Evolutionary conservation across 1,140 invertebrate genomes (phyloP).

Genomic region (Solenopsis invicta): DNA sequence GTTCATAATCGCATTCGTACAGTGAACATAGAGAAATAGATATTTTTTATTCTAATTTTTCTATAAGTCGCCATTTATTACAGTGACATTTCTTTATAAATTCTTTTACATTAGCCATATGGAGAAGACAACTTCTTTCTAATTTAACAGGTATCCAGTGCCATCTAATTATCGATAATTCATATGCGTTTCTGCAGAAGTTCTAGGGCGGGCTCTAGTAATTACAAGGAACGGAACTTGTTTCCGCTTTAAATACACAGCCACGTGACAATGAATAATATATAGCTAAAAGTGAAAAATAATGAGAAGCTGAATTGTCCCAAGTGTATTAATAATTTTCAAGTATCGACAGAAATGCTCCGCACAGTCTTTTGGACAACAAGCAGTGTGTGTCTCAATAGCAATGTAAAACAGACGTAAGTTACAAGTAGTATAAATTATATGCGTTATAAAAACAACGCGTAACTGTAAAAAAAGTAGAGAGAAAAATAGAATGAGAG

Average conservation of each 20-base stretch:
- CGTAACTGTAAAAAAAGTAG: too few species aligned
- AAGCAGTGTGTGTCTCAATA: not conserved
- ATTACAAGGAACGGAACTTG: not conserved
- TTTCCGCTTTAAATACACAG: not conserved
- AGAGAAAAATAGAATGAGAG: too few species aligned
- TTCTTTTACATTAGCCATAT: not conserved
- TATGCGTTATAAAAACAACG: too few species aligned
- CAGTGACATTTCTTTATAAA: not conserved
- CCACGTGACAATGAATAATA: not conserved
- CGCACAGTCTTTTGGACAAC: not conserved
- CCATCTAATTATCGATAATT: not conserved
- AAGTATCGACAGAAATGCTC: not conserved
- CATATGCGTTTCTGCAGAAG: too few species aligned
- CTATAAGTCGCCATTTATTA: not conserved
- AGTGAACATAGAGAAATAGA: not conserved
- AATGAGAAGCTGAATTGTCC: not conserved
- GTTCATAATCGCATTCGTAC: not conserved
- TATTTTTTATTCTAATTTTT: not conserved
- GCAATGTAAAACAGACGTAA: not conserved
- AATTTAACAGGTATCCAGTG: not conserved
- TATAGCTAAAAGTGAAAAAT: not conserved
- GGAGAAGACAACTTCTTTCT: not conserved
- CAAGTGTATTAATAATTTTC: not conserved
- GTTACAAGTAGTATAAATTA: not conserved
- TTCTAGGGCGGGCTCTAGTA: not conserved